These are phyloP conservation scores for Cossypha caffra DNA, from an alignment of 2,797 vertebrate species.

Conservation along the genomic window DNA sequence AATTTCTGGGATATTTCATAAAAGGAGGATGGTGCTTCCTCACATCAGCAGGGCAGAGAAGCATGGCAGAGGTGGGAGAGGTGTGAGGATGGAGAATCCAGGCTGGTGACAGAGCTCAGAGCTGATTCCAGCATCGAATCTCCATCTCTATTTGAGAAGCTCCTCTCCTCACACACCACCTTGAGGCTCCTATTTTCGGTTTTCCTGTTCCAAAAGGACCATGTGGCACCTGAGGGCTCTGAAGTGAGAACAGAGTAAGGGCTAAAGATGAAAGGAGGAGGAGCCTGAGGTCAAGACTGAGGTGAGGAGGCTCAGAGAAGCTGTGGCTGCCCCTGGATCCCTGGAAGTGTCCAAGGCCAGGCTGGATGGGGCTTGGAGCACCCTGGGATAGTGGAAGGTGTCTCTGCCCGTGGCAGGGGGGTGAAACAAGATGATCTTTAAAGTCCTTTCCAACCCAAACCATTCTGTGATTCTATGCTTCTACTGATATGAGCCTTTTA, in stretches of 20 bases:
- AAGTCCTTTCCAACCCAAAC: background rate
- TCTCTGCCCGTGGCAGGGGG: background rate
- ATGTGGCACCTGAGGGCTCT: fast-evolving
- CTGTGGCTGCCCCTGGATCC: background rate
- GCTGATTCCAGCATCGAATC: background rate
- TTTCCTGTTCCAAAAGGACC: background rate
- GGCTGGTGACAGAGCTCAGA: background rate
- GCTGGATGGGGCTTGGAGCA: fast-evolving
- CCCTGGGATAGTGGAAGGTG: fast-evolving
- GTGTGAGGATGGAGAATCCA: background rate
- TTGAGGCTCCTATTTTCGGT: fast-evolving
- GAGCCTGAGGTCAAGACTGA: background rate
- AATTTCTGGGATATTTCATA: background rate
- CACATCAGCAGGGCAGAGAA: fast-evolving
- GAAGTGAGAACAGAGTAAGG: background rate
- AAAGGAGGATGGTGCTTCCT: fast-evolving
- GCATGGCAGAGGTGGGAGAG: background rate
- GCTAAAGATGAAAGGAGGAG: background rate
- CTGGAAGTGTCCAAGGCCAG: background rate
- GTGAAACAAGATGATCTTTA: background rate
- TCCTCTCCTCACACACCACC: background rate
- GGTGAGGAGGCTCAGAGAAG: background rate
- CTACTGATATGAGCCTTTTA: background rate
- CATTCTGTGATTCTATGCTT: background rate
- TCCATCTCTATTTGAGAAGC: background rate